Evolutionary conservation across 2,888 invertebrate genomes (phyloP), one percentile per base, ranked within the genome.

Genomic region (Platycheirus rosarum): DNA sequence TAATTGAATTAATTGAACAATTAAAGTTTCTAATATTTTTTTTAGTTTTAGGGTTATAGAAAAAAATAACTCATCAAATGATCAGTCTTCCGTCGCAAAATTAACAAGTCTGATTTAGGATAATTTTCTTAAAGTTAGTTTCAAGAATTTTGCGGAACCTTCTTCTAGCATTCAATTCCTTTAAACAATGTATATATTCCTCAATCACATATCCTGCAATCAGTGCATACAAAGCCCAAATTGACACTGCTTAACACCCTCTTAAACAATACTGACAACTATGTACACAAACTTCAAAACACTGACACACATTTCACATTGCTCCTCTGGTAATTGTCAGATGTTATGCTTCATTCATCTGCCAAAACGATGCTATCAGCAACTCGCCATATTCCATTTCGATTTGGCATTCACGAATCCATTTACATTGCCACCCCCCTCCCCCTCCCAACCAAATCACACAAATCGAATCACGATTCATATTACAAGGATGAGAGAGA

Each of bases 241-340:
- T 51, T 37, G 49, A 49, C 62, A 62, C 37, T 69, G 23, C 40
- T 69, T 69, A 74, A 63, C 69, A 66, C 48, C 60, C 70, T 53
- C 46, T 66, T n/a, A 37, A 66, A 65, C 65, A 55, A n/a, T n/a
- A 66, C 13, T 32, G 16, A 40, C 46, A 13, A 60, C 6, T 29
- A 9, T 35, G 53, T 53, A 11, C 0, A 44, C 16, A 26, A 42
- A 23, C 57, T 57, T 60, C 60, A 60, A 63, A 77, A 60, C 6
- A 60, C 23, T 82, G 82, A 77, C 77, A 82, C 63, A 77, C 71
- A 71, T 66, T 76, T 71, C 82, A 68, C n/a, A 60, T 60, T 51
- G 26, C 49, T 42, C 16, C 4, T 40, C 46, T 14, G 66, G 44
- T 40, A 62, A 76, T 69, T 75, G 68, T 68, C 75, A 75, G 55